phyloP scores from a whole-genome alignment of 2,113 vertebrate species.

The Glareola pratincola region DNA sequence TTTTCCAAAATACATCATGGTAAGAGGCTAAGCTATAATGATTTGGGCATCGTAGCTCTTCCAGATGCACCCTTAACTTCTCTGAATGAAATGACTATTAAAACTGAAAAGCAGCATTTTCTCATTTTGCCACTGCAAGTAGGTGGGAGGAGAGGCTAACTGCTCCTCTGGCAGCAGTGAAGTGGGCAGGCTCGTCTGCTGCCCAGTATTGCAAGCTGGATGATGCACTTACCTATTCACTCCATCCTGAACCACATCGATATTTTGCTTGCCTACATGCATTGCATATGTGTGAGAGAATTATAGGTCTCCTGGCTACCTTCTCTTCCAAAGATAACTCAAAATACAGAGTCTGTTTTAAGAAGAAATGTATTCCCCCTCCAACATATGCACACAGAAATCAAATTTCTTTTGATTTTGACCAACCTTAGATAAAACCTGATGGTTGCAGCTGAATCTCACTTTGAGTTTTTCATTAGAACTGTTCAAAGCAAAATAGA shows the following conservation, averaged over 20 bases:
- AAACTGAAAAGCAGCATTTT: neutral
- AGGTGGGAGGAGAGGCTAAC: neutral
- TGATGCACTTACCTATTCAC: neutral
- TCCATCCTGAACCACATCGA: neutral
- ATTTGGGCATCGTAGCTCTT: neutral
- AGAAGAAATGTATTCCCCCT: neutral
- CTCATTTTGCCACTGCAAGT: neutral
- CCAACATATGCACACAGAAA: neutral
- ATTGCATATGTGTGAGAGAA: neutral
- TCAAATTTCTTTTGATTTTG: neutral
- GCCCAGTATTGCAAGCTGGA: neutral
- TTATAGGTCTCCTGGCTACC: neutral
- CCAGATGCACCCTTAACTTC: neutral
- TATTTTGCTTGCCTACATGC: neutral
- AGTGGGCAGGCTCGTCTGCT: neutral
- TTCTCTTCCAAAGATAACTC: neutral
- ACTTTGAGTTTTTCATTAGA: slow-evolving; percentile 45
- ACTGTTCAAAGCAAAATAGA: slow-evolving; percentile 39
- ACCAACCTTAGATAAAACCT: slow-evolving; percentile 1
- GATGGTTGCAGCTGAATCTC: neutral
- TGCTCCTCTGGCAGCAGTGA: neutral
- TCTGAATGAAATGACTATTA: neutral
- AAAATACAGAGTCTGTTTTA: neutral
- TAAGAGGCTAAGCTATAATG: neutral
- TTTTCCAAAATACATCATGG: neutral